Conservation (phyloP, 1,140 invertebrate genomes). For the Leucophenga varia region DNA sequence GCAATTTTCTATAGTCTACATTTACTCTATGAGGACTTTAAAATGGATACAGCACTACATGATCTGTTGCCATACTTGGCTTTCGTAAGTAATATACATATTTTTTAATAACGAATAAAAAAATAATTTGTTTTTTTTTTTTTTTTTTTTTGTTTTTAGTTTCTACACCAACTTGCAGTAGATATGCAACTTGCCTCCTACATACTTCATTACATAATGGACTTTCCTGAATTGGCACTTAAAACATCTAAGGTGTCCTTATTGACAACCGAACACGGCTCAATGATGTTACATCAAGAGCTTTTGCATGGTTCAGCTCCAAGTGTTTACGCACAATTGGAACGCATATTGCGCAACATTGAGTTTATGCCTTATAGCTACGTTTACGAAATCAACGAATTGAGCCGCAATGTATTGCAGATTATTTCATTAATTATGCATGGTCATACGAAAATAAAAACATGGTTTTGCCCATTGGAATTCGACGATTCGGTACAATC, state of each 20-base stretch:
- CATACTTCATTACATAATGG: slow-evolving; percentile 80
- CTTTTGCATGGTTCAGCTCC: slow-evolving; percentile 67
- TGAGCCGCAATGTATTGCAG: slow-evolving; percentile 66
- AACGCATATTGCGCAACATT: slow-evolving; percentile 63
- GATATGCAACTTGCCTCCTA: slow-evolving; percentile 76
- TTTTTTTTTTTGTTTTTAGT: slow-evolving; percentile 28
- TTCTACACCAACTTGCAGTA: slow-evolving; percentile 76
- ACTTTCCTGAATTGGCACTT: slow-evolving; percentile 67
- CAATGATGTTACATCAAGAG: slow-evolving; percentile 64
- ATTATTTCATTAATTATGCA: slow-evolving; percentile 38
- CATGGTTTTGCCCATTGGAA: slow-evolving; percentile 46
- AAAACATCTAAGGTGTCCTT: slow-evolving; percentile 55
- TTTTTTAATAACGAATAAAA: slow-evolving; percentile 3
- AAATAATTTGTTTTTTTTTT: slow-evolving; percentile 1
- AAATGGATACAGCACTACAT: slow-evolving; percentile 72
- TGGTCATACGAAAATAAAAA: slow-evolving; percentile 36
- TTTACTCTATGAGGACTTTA: slow-evolving; percentile 88
- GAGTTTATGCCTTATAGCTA: slow-evolving; percentile 66
- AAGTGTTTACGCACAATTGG: slow-evolving; percentile 70
- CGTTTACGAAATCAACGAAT: slow-evolving; percentile 68
- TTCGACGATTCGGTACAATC: slow-evolving; percentile 33
- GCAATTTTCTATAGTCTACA: slow-evolving; percentile 80
- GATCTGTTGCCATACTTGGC: slow-evolving; percentile 71
- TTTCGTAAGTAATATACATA: slow-evolving; percentile 23
- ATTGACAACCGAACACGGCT: slow-evolving; percentile 60